Evolutionary conservation across 2,888 invertebrate genomes (phyloP), one percentile per base, ranked within the genome.

Genomic region (Chaetogeoica ovagalla): DNA sequence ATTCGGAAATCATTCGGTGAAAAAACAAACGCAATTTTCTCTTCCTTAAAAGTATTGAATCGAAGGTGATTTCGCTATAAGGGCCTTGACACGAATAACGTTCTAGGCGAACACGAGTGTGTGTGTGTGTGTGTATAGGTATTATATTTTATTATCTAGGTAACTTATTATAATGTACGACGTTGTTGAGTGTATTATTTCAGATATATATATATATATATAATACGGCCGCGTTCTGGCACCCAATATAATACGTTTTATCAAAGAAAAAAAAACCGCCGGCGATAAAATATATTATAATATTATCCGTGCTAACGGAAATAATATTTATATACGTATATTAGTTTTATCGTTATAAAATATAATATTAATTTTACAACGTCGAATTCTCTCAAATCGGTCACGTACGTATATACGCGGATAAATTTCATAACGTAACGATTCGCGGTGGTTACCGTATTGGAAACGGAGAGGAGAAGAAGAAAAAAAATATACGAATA

Each of bases 71-170:
- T 79, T 70, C 77, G 52, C 70, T 6, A 30, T 30, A 23, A 43
- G 63, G 70, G 70, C 77, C 77, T 79, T 79, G 77, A 79, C 77
- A 79, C 77, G 52, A 62, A 70, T 77, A 77, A 21, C 39, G 77
- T 71, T 70, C 77, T 71, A 79, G 70, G 77, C 70, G 43, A 79
- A 79, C 77, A 19, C 21, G 52, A 39, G 70, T 62, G 48, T 43
- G n/a, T 13, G 55, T 70, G 39, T 43, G 55, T 39, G 57, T 43
- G 7, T 43, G 6, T 43, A 7, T 43, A 9, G 2, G 1, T 30
- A 30, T 30, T 30, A 30, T 1, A 30, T 30, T 30, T 30, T 30
- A 30, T 30, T 69, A 77, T 69, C 77, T 69, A 48, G 39, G 70
- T 69, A 37, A 30, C 30, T 30, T 30, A 30, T 30, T 30, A 30